Base-by-base conservation (phyloP, 2,113 vertebrate species). In the Brachyhypopomus gauderio region DNA sequence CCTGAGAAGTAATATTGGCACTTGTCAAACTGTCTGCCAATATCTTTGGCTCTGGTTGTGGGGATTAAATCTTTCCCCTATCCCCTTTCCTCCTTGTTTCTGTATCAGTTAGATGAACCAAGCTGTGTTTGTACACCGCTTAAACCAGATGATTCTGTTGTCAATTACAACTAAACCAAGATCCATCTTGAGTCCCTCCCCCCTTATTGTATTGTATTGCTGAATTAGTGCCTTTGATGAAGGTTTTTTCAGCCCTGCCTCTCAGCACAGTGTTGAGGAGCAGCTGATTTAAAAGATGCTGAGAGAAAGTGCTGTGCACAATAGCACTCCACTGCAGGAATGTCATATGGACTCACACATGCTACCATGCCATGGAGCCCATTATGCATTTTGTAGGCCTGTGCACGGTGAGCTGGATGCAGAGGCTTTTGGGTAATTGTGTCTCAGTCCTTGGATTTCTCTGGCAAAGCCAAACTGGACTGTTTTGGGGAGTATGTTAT, bases 401-500 rank as follows among this genome's bases (percentile, higher is more conserved):
- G 45, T 84, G 48, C 38, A 52, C 56, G 19, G 60, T 16, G 63
- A 66, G 72, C 25, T 76, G 52, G 62, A 87, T 56, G 20, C 79
- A 75, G 69, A 34, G 74, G 75, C 56, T 72, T 78, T 25, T 86
- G 75, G 71, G 66, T 83, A 79, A 41, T 83, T 83, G 27, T 30
- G 78, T 45, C 36, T 76, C 58, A 1, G 59, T 56, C 60, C 71
- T 72, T 6, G 72, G 89, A 92, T 92, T 92, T 85, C 87, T 91
- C 87, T 88, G 85, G 83, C 87, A 81, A 75, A 87, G 83, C 86
- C 85, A 85, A 89, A 88, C 88, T 85, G 78, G 75, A 67, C 83
- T 81, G 86, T 83, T 89, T 90, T 89, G 82, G 87, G 72, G 79
- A 89, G 87, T 88, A 89, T 88, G 88, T 90, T 94, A 92, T 93